Evolutionary conservation across 2,113 vertebrate species (phyloP).

Genomic region (Cynoglossus semilaevis): DNA sequence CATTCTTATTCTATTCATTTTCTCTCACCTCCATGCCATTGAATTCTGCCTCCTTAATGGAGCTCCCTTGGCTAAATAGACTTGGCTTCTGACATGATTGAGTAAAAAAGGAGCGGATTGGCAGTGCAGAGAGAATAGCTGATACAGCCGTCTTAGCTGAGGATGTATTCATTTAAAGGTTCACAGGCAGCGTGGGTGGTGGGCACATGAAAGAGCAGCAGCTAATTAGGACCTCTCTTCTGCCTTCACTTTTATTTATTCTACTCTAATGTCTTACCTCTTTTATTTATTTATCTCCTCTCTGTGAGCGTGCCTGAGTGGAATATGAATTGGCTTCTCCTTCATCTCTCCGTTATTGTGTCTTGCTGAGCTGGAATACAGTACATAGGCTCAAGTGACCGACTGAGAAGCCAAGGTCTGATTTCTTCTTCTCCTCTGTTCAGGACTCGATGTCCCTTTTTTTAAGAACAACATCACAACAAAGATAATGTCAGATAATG

Average conservation of each 20-base stretch:
- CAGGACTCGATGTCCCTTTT: constrained; percentile 1
- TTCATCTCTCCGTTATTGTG: constrained; percentile 18
- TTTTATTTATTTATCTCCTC: constrained; percentile 60
- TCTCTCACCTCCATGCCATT: constrained; percentile 26
- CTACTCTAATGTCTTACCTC: constrained; percentile 57
- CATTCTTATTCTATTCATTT: constrained; percentile 48
- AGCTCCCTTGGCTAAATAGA: constrained; percentile 66
- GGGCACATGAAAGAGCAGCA: constrained; percentile 72
- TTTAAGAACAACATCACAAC: constrained; percentile 12
- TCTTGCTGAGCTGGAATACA: constrained; percentile 52
- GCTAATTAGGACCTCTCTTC: constrained; percentile 71
- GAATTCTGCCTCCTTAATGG: constrained; percentile 62
- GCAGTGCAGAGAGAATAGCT: constrained; percentile 65
- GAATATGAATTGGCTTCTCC: constrained; percentile 56
- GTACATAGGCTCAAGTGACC: constrained; percentile 39
- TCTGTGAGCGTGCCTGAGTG: constrained; percentile 31
- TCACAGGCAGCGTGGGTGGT: constrained; percentile 59
- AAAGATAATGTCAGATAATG: constrained; percentile 8
- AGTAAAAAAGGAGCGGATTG: constrained; percentile 56
- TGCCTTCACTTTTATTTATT: constrained; percentile 67
- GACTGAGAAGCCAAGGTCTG: background rate
- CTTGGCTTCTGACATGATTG: constrained; percentile 57
- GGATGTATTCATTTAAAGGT: constrained; percentile 75
- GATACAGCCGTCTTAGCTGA: constrained; percentile 66
- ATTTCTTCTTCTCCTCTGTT: constrained; percentile 13